These are phyloP conservation scores for Caenorhabditis tropicalis DNA, from an alignment of 1,140 invertebrate species.

Conservation along the genomic window DNA sequence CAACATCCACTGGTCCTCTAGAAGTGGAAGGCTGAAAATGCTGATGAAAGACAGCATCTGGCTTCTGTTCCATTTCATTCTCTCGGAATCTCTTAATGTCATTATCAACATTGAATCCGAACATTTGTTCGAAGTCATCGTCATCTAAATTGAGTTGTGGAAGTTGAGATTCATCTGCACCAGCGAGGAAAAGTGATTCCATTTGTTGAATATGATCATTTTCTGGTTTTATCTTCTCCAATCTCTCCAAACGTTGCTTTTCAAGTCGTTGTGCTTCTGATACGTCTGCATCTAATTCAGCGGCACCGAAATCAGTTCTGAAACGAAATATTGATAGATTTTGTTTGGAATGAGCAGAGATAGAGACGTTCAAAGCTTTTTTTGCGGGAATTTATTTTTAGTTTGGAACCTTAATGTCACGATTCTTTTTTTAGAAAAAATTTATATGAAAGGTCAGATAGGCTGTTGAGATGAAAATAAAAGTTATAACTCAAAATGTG, in stretches of 20 bases:
- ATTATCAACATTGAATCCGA: constrained; percentile 44
- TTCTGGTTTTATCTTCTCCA: constrained; percentile 48
- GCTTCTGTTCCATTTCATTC: neutral
- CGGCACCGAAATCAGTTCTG: constrained; percentile 34
- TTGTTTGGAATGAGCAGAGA: too few species aligned
- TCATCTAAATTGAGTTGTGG: constrained; percentile 25
- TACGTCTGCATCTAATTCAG: constrained; percentile 16
- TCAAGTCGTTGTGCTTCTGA: constrained; percentile 55
- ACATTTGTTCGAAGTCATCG: constrained; percentile 43
- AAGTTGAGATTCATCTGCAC: neutral
- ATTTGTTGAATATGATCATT: constrained; percentile 46
- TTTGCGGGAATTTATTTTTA: too few species aligned
- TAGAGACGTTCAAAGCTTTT: too few species aligned
- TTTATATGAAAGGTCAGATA: too few species aligned
- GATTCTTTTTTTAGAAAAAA: too few species aligned
- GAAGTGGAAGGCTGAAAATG: neutral
- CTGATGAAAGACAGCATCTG: neutral
- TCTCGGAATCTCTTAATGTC: constrained; percentile 5
- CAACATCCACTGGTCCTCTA: neutral
- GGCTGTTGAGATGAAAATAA: neutral
- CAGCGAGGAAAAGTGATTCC: constrained; percentile 14
- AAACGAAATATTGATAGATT: neutral
- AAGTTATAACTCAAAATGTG: neutral
- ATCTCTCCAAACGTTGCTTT: constrained; percentile 58
- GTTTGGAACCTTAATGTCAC: too few species aligned